These are phyloP conservation scores for Smittia aterrima DNA, from an alignment of 2,888 invertebrate species.

Conservation along the genomic window DNA sequence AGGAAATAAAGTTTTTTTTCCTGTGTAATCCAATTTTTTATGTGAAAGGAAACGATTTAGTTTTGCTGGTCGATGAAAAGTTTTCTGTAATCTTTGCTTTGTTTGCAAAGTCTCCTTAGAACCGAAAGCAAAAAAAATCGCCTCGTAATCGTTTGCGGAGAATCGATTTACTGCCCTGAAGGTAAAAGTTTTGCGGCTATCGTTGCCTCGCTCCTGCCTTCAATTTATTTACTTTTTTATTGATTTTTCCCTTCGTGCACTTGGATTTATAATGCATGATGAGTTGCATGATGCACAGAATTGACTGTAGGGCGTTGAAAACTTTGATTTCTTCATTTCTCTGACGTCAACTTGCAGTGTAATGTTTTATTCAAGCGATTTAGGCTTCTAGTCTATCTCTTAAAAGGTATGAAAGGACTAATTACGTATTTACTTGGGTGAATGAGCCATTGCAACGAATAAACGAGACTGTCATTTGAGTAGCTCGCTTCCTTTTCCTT, in stretches of 20 bases:
- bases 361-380: conserved; percentile 29
- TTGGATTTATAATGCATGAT: not conserved
- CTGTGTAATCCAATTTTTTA: conserved; percentile 29
- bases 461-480: conserved; percentile 32
- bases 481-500: conserved; percentile 35
- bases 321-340: conserved; percentile 8
- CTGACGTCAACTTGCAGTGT: not conserved
- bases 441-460: conserved; percentile 14
- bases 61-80: not conserved
- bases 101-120: not conserved
- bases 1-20: conserved; percentile 24
- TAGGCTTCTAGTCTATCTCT: not conserved
- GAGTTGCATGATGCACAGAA: not conserved
- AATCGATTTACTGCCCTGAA: not conserved
- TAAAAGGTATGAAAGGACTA: conserved; percentile 3
- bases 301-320: not conserved
- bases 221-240: conserved; percentile 1
- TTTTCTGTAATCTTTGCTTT: conserved; percentile 1
- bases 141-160: conserved; percentile 9
- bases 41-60: not conserved
- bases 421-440: conserved; percentile 32
- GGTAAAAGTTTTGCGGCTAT: not conserved
- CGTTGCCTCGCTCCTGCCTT: not conserved
- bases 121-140: not conserved
- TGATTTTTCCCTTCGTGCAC: not conserved